phyloP scores from a whole-genome alignment of 2,113 vertebrate species.

The Megalops atlanticus region DNA sequence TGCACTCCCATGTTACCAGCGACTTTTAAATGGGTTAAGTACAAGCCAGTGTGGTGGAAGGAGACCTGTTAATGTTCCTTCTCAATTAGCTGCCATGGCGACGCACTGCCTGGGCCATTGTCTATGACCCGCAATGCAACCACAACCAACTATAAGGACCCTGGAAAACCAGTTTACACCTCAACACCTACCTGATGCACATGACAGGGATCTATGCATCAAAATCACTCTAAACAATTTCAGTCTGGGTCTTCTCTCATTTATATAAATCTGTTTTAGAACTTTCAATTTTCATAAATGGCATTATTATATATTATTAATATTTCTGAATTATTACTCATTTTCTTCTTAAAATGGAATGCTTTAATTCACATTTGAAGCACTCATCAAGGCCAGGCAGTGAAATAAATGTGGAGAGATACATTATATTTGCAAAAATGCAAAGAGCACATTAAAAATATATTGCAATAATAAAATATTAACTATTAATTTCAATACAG shows the following conservation, averaged over 20 bases:
- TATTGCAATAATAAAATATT: constrained; percentile 78
- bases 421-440: constrained; percentile 78
- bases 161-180: neutral
- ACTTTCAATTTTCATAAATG: constrained; percentile 71
- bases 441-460: constrained; percentile 78
- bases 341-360: constrained; percentile 76
- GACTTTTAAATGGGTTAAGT: constrained; percentile 53
- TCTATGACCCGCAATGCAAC: neutral
- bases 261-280: constrained; percentile 63
- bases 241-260: constrained; percentile 34
- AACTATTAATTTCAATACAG: constrained; percentile 74
- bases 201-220: neutral
- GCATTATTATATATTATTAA: constrained; percentile 80
- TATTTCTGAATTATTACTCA: constrained; percentile 80
- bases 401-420: constrained; percentile 72
- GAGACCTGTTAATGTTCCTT: constrained; percentile 34
- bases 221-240: constrained; percentile 47
- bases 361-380: constrained; percentile 79
- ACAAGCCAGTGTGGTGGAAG: constrained; percentile 23
- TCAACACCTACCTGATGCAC: neutral
- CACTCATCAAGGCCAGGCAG: constrained; percentile 72
- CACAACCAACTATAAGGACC: neutral
- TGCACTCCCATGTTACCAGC: constrained; percentile 43
- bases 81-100: constrained; percentile 45
- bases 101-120: constrained; percentile 17